Conservation (phyloP, 2,797 vertebrate genomes). For the Gallirallus australis region DNA sequence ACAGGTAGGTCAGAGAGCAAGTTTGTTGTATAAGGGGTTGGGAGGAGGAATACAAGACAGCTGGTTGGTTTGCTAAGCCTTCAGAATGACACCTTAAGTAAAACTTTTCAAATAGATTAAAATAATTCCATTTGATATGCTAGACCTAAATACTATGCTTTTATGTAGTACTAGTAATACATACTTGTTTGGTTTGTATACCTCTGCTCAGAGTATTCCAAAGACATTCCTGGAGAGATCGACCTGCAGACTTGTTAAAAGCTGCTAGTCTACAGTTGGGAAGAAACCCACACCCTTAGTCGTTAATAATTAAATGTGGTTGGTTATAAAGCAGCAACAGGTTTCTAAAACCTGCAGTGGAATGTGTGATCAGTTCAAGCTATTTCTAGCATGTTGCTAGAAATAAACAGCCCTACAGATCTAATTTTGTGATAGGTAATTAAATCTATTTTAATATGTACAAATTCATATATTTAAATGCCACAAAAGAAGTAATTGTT, state of each 20-base stretch:
- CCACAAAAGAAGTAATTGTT: background rate
- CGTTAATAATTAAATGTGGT: background rate
- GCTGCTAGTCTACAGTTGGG: background rate
- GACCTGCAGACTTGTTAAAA: background rate
- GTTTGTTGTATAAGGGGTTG: background rate
- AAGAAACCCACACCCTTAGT: background rate
- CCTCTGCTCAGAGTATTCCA: background rate
- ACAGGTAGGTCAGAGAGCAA: constrained; percentile 2
- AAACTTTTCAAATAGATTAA: background rate
- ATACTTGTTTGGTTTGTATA: background rate
- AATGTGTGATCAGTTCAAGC: background rate
- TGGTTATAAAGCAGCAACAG: background rate
- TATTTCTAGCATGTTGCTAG: background rate
- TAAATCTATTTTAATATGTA: background rate
- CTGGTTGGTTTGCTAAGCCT: background rate
- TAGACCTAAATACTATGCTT: background rate
- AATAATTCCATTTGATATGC: background rate
- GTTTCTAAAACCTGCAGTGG: background rate
- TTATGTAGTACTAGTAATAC: background rate
- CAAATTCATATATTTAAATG: background rate
- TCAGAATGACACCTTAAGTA: background rate
- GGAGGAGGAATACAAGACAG: background rate
- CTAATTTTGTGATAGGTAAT: no score
- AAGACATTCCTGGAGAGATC: background rate
- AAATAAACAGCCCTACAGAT: background rate